Base-by-base conservation (phyloP, 2,113 vertebrate genomes). In the Rattus rattus region DNA sequence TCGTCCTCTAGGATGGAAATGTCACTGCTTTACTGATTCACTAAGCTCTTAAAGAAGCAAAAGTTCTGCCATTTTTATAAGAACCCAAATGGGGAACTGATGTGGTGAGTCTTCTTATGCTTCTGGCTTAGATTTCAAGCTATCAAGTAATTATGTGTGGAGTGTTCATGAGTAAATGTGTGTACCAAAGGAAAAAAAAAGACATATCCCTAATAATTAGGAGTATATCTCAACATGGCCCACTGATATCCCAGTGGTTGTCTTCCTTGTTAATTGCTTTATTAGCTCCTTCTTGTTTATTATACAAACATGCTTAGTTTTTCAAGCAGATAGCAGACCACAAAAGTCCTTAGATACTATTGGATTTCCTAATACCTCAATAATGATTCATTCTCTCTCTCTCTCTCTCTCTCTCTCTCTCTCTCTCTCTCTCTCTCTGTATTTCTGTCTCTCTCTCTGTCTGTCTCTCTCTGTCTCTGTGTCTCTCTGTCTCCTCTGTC, bases 331-430 rank as follows among this genome's bases (percentile, higher is more conserved):
- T 13, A 56, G 22, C 17, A 26, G 7, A 56, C 17, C 16, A 17
- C 54, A 4, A 17, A 2, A 1, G 5, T n/a, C 49, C 30, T 9
- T 36, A 24, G 19, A 75, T 3, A 19, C 20, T 17, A 1, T 1
- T 5, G 0, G n/a, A 67, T 92, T 54, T 88, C 43, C 59, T 65
- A 54, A 54, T 13, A 85, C 17, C 7, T 39, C 22, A 72, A 39
- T 49, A 63, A 33, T 28, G 9, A 61, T 33, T 9, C 52, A 8
- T 3, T 14, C 59, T n/a, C 17, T 63, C 8, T 24, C 24, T 14
- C 10, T 36, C 10, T 10, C 6, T 14, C 39, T 59, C 5, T 36
- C 14, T 26, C 16, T 28, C 52, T 33, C 4, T 1, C 12, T 47
- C 39, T 13, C 20, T 26, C 39, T 26, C 16, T 5, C 12, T 13